These are phyloP conservation scores for Sebastolobus alascanus DNA, from an alignment of 2,797 vertebrate genomes.

Conservation along the genomic window DNA sequence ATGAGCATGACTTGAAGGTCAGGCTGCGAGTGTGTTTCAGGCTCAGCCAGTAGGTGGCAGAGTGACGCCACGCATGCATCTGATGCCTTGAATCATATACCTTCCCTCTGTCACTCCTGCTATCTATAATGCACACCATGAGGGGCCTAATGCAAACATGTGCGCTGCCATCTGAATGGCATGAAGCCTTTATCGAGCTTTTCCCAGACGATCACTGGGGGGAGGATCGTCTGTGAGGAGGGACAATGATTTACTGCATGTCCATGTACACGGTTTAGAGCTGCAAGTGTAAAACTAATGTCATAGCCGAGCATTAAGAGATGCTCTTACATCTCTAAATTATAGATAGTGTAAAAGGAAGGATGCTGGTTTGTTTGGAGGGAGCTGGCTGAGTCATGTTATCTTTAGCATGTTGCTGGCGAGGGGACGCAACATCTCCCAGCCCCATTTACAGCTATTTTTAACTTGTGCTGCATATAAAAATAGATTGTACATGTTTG, in stretches of 20 bases:
- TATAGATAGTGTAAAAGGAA: constrained; percentile 71
- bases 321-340: constrained; percentile 68
- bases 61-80: constrained; percentile 30
- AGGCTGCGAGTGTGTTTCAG: constrained; percentile 37
- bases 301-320: constrained; percentile 61
- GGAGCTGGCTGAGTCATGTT: constrained; percentile 58
- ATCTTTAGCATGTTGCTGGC: constrained; percentile 67
- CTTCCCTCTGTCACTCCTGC: constrained; percentile 20
- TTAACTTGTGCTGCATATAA: constrained; percentile 61
- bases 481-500: constrained; percentile 66
- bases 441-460: constrained; percentile 71
- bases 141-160: constrained; percentile 59
- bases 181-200: constrained; percentile 42
- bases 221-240: constrained; percentile 35
- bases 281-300: constrained; percentile 61
- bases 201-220: constrained; percentile 34
- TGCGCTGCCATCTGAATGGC: constrained; percentile 37
- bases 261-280: constrained; percentile 39
- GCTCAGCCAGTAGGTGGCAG: constrained; percentile 78
- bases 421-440: constrained; percentile 51
- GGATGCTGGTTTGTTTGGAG: constrained; percentile 64
- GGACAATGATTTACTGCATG: constrained; percentile 55
- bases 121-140: constrained; percentile 58
- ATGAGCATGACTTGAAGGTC: constrained; percentile 80
- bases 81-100: constrained; percentile 33